A percentile compares a stretch with the other conserved stretches of the same genome.
phyloP scores from a whole-genome alignment of 2,888 invertebrate genomes.

The Diaprepes abbreviatus region DNA sequence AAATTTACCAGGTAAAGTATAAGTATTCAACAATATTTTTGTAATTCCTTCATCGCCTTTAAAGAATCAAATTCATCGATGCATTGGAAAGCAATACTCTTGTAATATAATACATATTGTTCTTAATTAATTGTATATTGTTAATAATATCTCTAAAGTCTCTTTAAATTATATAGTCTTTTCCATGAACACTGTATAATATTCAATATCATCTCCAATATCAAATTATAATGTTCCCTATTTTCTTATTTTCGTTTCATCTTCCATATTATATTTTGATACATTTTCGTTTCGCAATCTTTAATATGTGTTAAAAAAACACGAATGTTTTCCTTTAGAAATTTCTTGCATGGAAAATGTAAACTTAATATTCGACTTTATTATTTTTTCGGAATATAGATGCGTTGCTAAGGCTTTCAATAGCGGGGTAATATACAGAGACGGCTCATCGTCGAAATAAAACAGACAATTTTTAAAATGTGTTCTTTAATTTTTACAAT shows the following conservation, averaged over 20 bases:
- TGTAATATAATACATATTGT: no score
- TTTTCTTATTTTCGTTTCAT: conserved; percentile 32
- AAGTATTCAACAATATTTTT: no score
- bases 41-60: no score
- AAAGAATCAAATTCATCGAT: no score
- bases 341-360: conserved; percentile 30
- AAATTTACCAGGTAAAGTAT: no score
- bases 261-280: conserved; percentile 36
- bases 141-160: no score
- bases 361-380: conserved; percentile 34
- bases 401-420: conserved; percentile 17
- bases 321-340: conserved; percentile 30
- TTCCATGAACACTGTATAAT: background rate
- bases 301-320: conserved; percentile 37
- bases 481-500: no score
- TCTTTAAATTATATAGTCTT: background rate
- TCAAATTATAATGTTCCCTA: conserved; percentile 24
- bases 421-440: conserved; percentile 10
- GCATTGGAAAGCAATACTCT: no score
- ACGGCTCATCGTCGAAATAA: background rate
- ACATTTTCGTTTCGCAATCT: conserved; percentile 32
- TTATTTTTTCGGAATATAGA: conserved; percentile 27
- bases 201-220: conserved; percentile 4
- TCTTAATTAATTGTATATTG: no score
- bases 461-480: no score